Evolutionary conservation across 2,113 vertebrate genomes (phyloP).

Genomic region (Alligator sinensis): DNA sequence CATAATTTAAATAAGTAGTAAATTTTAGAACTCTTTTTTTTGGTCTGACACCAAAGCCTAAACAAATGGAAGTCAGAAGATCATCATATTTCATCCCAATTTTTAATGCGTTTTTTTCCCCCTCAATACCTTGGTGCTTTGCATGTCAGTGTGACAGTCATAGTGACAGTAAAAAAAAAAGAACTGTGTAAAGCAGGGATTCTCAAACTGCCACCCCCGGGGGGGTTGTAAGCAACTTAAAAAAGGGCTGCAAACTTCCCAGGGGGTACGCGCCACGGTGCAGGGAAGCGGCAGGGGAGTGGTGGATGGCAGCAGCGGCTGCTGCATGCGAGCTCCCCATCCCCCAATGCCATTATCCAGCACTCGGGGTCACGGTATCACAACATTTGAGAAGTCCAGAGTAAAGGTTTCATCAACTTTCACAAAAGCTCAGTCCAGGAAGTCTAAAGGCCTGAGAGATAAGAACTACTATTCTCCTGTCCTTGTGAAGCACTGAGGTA

Average conservation of each 20-base stretch:
- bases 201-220: too few species aligned
- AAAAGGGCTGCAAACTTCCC: too few species aligned
- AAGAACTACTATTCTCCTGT: background rate
- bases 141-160: background rate
- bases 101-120: background rate
- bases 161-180: background rate
- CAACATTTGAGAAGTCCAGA: background rate
- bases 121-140: background rate
- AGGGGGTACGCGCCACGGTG: too few species aligned
- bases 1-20: accelerated
- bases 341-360: too few species aligned
- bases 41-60: background rate
- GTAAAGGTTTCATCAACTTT: background rate
- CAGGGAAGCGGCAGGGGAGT: too few species aligned
- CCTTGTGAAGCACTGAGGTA: too few species aligned
- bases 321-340: too few species aligned
- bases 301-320: too few species aligned
- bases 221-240: too few species aligned
- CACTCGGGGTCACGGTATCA: background rate
- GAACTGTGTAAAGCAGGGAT: too few species aligned
- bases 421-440: background rate
- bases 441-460: accelerated
- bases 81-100: background rate
- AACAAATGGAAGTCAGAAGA: background rate
- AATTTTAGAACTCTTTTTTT: background rate